These are phyloP conservation scores for Poeciliopsis occidentalis DNA, from an alignment of 2,113 vertebrate species.

Conservation along the genomic window DNA sequence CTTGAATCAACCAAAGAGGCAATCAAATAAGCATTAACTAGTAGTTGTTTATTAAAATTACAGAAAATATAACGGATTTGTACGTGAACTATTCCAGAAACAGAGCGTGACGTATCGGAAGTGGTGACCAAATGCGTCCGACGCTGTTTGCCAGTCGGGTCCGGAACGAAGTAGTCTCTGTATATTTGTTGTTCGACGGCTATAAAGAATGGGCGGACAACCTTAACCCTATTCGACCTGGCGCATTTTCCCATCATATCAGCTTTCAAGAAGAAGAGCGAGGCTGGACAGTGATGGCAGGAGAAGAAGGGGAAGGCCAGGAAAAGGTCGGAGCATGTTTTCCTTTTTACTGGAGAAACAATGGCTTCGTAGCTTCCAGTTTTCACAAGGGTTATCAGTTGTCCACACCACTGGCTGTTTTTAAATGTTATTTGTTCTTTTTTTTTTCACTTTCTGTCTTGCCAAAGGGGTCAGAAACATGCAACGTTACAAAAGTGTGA, in stretches of 20 bases:
- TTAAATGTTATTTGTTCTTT: not conserved
- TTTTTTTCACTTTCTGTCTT: not conserved
- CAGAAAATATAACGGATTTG: too few species aligned
- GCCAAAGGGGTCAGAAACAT: not conserved
- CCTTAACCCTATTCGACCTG: constrained; percentile 2
- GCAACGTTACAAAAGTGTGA: not conserved
- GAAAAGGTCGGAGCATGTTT: constrained; percentile 38
- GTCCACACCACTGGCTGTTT: too few species aligned
- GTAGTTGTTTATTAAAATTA: too few species aligned
- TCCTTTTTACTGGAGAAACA: not conserved
- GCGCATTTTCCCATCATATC: rapidly evolving
- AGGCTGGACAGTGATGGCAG: constrained; percentile 24
- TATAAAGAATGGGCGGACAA: constrained; percentile 2
- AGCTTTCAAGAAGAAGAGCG: not conserved
- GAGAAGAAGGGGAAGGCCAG: constrained; percentile 16
- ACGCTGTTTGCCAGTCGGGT: too few species aligned
- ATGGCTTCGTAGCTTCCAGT: not conserved
- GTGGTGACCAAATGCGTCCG: too few species aligned
- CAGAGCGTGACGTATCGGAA: too few species aligned
- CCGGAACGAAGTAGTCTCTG: not conserved
- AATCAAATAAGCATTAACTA: too few species aligned
- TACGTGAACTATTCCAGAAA: too few species aligned
- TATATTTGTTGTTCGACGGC: not conserved
- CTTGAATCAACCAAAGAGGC: too few species aligned
- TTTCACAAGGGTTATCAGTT: not conserved